Base-by-base conservation (phyloP, 2,888 invertebrate genomes). In the Microchrysa polita region DNA sequence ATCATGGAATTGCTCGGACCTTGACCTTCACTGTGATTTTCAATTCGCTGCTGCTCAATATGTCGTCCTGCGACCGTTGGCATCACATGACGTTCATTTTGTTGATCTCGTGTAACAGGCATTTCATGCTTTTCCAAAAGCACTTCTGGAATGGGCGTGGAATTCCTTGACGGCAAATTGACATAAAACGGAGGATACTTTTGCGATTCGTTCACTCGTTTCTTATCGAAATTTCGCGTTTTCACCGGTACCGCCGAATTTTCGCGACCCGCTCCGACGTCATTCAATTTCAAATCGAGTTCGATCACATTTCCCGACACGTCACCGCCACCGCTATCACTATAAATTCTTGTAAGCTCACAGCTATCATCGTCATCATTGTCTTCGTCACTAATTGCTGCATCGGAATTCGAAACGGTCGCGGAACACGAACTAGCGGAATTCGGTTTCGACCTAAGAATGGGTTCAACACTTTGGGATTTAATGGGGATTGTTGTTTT, bases 111-210 rank as follows among this genome's bases (percentile, higher is more conserved):
- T 14, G 81, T 80, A 53, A 81, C 80, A 20, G 82, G 81, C 80
- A 81, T 80, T 77, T 84, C 82, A 74, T 79, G 80, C 73, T 82
- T 80, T 10, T 82, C 83, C 14, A 83, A 76, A 75, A 82, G 80
- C 44, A 78, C 73, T 40, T 76, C 77, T 42, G 81, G 78, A 22
- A 80, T 67, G 14, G 72, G 27, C 42, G 60, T 48, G 5, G 73
- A 18, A 48, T 69, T 57, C 57, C 12, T 18, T 22, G 20, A 10
- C 40, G 42, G 65, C 40, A 75, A 74, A 44, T 76, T 76, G 7
- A 75, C 76, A 22, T 77, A 76, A 63, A 78, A 77, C 22, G 79
- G 77, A 52, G 79, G 78, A 60, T 75, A 78, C 27, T 77, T 72
- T 18, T 76, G 34, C 76, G 59, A 74, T 73, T 75, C 55, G 27